phyloP scores from a whole-genome alignment of 2,113 vertebrate species.

The Calypte anna region DNA sequence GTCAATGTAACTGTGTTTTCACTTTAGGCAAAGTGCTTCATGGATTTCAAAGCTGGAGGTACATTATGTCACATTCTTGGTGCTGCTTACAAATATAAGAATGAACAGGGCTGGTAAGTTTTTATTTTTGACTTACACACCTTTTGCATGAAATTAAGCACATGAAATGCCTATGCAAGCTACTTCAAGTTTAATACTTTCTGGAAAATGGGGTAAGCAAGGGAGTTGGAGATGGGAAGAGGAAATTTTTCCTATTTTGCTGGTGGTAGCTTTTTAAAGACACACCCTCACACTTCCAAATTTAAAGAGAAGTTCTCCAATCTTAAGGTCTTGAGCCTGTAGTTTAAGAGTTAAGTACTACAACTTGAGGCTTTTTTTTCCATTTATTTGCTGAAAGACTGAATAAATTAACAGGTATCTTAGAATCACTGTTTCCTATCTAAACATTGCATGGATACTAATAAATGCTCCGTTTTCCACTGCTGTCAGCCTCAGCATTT shows the following conservation, averaged over 20 bases:
- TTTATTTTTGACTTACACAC: not conserved
- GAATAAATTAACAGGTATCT: not conserved
- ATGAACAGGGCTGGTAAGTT: conserved; percentile 97
- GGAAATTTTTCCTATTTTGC: not conserved
- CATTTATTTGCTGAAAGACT: not conserved
- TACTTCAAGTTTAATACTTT: not conserved
- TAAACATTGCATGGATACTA: fast-evolving
- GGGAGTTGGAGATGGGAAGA: conserved; percentile 51
- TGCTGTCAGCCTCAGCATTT: not conserved
- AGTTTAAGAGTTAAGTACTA: not conserved
- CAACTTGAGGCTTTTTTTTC: not conserved
- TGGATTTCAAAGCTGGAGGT: conserved; percentile 97
- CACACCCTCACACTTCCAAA: not conserved
- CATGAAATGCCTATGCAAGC: not conserved
- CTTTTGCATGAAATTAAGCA: conserved; percentile 34
- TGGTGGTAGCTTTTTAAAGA: not conserved
- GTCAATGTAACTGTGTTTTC: not conserved
- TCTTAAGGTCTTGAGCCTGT: not conserved
- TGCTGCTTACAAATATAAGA: conserved; percentile 97
- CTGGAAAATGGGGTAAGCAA: not conserved
- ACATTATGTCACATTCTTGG: conserved; percentile 96
- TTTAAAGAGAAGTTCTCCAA: not conserved
- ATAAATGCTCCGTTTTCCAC: not conserved
- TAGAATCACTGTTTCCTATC: fast-evolving
- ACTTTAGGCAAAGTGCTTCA: conserved; percentile 92